phyloP scores from a whole-genome alignment of 2,888 invertebrate genomes.

The Hedya salicella region DNA sequence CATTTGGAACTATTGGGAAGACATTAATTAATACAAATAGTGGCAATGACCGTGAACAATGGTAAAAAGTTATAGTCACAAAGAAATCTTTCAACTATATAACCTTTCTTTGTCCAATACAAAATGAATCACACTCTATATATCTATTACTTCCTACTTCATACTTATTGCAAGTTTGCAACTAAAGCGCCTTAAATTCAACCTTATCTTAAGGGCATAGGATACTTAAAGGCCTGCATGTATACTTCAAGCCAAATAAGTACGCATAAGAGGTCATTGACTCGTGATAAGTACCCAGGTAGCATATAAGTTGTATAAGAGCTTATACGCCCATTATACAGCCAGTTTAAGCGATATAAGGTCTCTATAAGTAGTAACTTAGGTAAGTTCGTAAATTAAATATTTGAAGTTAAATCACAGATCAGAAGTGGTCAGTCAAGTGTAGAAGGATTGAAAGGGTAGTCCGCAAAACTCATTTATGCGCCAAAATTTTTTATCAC shows the following conservation, averaged over 20 bases:
- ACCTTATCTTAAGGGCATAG: slow-evolving; percentile 21
- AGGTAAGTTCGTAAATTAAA: no score
- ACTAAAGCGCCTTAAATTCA: slow-evolving; percentile 20
- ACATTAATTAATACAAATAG: background rate
- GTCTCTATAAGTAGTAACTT: background rate
- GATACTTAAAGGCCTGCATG: background rate
- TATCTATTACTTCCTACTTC: slow-evolving; percentile 5
- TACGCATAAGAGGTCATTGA: background rate
- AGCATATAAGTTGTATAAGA: no score
- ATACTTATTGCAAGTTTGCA: slow-evolving; percentile 22
- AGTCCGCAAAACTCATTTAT: no score
- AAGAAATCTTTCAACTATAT: background rate
- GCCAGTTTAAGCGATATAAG: no score
- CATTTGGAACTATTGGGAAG: slow-evolving; percentile 11
- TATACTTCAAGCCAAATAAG: background rate
- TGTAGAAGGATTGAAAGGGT: no score
- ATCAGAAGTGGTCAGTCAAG: no score
- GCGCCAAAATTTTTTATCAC: no score
- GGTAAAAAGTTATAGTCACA: background rate
- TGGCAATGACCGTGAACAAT: background rate
- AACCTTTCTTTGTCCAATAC: slow-evolving; percentile 31
- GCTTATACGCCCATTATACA: no score
- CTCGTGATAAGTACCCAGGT: no score
- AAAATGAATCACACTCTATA: slow-evolving; percentile 11
- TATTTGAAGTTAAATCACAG: no score